These are phyloP conservation scores for Sinhomidia bicolor DNA, from an alignment of 2,888 invertebrate genomes.

Conservation along the genomic window DNA sequence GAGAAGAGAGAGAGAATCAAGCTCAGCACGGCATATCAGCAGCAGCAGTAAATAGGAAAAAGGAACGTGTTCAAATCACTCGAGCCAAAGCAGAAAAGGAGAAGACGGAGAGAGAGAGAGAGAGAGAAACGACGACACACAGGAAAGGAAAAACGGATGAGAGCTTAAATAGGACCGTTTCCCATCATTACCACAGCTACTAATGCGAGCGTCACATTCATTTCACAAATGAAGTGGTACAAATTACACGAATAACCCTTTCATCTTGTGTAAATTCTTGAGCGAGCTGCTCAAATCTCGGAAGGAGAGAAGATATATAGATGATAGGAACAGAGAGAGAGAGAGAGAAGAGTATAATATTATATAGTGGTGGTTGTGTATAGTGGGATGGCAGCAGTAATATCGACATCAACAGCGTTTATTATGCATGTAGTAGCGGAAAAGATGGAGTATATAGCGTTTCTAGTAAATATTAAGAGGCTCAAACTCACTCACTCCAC, in stretches of 20 bases:
- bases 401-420: conserved; percentile 47
- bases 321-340: no score
- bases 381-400: conserved; percentile 14
- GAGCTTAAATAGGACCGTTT: conserved; percentile 75
- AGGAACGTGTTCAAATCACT: conserved; percentile 75
- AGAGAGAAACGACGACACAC: conserved; percentile 52
- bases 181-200: conserved; percentile 76
- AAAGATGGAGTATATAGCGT: conserved; percentile 58
- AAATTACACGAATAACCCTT: conserved; percentile 76
- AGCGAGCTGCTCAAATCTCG: conserved; percentile 70
- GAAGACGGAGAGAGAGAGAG: conserved; percentile 25
- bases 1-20: no score
- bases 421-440: conserved; percentile 57
- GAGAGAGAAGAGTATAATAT: conserved; percentile 24
- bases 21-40: no score
- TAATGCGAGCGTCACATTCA: conserved; percentile 76
- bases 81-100: conserved; percentile 62
- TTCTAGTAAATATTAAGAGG: conserved; percentile 74
- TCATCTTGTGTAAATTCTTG: conserved; percentile 75
- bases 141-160: conserved; percentile 76
- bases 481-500: conserved; percentile 44
- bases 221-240: conserved; percentile 76
- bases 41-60: conserved; percentile 55
- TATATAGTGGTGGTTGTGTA: conserved; percentile 33
- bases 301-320: conserved; percentile 51